Base-by-base conservation (phyloP, 2,113 vertebrate genomes). In the Thalassarche chlororhynchos region DNA sequence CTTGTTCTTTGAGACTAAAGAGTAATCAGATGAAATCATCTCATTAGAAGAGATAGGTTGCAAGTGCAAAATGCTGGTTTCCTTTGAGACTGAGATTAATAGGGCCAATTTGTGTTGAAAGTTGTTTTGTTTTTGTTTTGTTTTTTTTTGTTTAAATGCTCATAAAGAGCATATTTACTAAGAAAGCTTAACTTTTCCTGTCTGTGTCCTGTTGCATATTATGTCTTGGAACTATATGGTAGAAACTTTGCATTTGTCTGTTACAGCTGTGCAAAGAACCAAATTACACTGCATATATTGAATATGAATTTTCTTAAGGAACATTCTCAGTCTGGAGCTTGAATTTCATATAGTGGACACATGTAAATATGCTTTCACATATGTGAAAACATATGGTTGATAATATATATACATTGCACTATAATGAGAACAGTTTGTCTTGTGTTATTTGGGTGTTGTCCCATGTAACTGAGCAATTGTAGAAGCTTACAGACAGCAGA, bases 61-160 rank as follows among this genome's bases (percentile, higher is more conserved):
- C 80, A 91, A 88, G 40, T 69, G 58, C 70, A 94, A 84, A 95
- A 90, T 90, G 58, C 47, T 92, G 51, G 62, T 93, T 97, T 94
- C 64, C 91, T 96, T 89, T 94, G 77, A 96, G 87, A 90, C 77
- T 90, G 76, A 95, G 49, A 93, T 79, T 77, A 71, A 52, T 57
- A 84, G 89, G 70, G 88, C 23, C 26, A 74, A 62, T 91, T 96
- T 95, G 13, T 60, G 15, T 95, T 93, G n/a, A 44, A 79, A 78
- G 10, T 58, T 89, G 36, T 15, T 87, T 86, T 44, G 5, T 10
- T 69, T 21, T 29, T 15, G 31, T 19, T 75, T 38, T 46, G n/a
- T 46, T 46, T 21, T 21, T 15, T 34, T 19, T 75, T 51, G 36
- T 44, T 90, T 20, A 34, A 68, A 55, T 76, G 84, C 64, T 92